A percentile compares a stretch with the other conserved stretches of the same genome.
phyloP scores from a whole-genome alignment of 2,113 vertebrate species.

The Tursiops truncatus region DNA sequence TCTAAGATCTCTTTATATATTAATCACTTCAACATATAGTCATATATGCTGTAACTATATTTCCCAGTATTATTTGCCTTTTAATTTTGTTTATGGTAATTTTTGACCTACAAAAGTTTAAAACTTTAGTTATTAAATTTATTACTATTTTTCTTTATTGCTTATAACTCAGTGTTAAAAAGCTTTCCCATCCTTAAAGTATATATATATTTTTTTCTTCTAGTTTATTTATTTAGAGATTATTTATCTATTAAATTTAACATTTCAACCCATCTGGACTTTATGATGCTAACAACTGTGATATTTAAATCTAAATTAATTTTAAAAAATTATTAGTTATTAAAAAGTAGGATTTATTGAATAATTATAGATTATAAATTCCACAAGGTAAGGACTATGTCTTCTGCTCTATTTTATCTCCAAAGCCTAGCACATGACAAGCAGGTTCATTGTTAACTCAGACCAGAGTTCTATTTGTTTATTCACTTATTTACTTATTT shows the following conservation, averaged over 20 bases:
- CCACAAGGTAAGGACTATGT: neutral
- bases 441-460: neutral
- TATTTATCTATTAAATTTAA: conserved; percentile 22
- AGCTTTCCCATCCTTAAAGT: neutral
- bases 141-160: neutral
- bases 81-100: neutral
- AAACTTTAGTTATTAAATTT: neutral
- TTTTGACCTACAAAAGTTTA: neutral
- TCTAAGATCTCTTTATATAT: neutral
- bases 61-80: neutral
- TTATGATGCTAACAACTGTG: neutral
- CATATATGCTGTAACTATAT: neutral
- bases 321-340: conserved; percentile 1
- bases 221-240: neutral
- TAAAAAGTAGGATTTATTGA: neutral
- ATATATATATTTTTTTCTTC: neutral
- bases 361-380: neutral
- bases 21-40: neutral
- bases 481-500: neutral
- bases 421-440: neutral
- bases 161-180: neutral
- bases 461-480: neutral
- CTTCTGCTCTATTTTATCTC: neutral
- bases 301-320: conserved; percentile 1
- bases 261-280: neutral